Evolutionary conservation across 2,113 vertebrate species (phyloP), one percentile per base, ranked within the genome.

Genomic region (Scatophagus argus): DNA sequence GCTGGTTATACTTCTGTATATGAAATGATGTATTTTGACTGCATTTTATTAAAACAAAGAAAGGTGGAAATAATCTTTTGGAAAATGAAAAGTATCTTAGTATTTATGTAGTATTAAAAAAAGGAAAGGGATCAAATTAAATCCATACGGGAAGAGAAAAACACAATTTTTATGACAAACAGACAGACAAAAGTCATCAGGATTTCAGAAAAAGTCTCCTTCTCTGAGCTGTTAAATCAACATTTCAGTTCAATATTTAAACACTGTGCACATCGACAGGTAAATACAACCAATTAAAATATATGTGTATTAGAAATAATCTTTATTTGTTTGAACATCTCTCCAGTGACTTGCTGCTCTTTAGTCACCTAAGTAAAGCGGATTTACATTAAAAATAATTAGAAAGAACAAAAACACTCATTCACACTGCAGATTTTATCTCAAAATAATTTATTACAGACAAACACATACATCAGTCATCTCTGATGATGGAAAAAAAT

Each of bases 391-490:
- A 14, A 21, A 65, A 47, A 25, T 23, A 0, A 74, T 27, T 6
- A 17, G 10, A 34, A 55, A 63, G 13, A n/a, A 47, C 0, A 43
- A 43, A 36, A 46, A 58, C 1, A 41, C 12, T 34, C n/a, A n/a
- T 19, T 31, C 23, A 34, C 16, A 3, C 51, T 13, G 6, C 47
- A 29, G 6, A 38, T 46, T 49, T 52, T 25, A 65, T 47, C 51
- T 4, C 21, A 79, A 63, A 88, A 84, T 84, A 79, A 87, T 88
- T 86, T 79, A 89, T 81, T 89, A 19, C 23, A 65, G 0, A 84
- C 0, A 54, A 32, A 83, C 34, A 75, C 46, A 61, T 4, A 68
- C 52, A 63, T 51, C 16, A 5, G 5, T 43, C n/a, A 0, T n/a
- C 9, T 55, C 69, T 38, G 51, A 63, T 9, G 16, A 54, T 71